Evolutionary conservation across 2,113 vertebrate genomes (phyloP).

Genomic region (Cheilinus undulatus): DNA sequence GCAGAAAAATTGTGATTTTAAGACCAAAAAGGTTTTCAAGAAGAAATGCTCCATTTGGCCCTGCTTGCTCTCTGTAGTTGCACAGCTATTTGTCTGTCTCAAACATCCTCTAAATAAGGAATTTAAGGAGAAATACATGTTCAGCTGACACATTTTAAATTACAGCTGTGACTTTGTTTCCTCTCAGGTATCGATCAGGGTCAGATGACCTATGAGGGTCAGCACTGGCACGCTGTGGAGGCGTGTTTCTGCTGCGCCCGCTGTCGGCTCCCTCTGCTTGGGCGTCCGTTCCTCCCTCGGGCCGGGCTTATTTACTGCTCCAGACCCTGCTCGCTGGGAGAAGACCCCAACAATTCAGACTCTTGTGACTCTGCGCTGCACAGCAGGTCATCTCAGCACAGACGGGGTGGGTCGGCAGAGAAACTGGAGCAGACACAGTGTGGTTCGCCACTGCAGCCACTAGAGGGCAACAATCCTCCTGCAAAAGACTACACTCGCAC

Average conservation of each 20-base stretch:
- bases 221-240: slow-evolving; percentile 92
- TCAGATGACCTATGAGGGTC: slow-evolving; percentile 92
- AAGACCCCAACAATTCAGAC: slow-evolving; percentile 84
- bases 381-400: slow-evolving; percentile 60
- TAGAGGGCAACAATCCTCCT: slow-evolving; percentile 62
- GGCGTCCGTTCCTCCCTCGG: slow-evolving; percentile 89
- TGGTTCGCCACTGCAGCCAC: slow-evolving; percentile 71
- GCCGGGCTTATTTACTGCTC: slow-evolving; percentile 93
- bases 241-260: slow-evolving; percentile 90
- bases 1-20: too few species aligned
- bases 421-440: slow-evolving; percentile 58
- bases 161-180: slow-evolving; percentile 13
- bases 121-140: too few species aligned
- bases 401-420: slow-evolving; percentile 40
- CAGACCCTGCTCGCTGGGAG: slow-evolving; percentile 87
- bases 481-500: slow-evolving; percentile 57
- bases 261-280: slow-evolving; percentile 86
- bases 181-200: slow-evolving; percentile 89
- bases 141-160: too few species aligned
- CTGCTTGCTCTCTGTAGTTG: too few species aligned
- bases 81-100: too few species aligned
- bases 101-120: too few species aligned
- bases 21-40: too few species aligned
- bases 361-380: slow-evolving; percentile 87
- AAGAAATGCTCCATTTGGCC: too few species aligned